Conservation (phyloP, 53 echinoderm and acorn worm genomes). For the Antedon mediterranea region DNA sequence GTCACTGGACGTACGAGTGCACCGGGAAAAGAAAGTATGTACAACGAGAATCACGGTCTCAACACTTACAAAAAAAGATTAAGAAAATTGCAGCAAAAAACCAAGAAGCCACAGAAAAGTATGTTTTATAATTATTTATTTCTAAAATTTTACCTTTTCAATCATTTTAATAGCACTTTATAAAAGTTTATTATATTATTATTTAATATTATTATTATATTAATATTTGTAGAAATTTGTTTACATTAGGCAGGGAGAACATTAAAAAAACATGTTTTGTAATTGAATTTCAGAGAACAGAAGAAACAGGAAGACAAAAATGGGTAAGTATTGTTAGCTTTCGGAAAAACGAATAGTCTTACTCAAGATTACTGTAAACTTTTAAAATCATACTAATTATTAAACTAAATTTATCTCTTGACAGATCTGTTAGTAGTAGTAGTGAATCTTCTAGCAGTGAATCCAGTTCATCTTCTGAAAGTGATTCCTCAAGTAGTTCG, state of each 20-base stretch:
- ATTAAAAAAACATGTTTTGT: not conserved
- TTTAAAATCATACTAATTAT: conserved; percentile 10
- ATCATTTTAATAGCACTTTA: too few species aligned
- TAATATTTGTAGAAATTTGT: too few species aligned
- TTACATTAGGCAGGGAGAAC: too few species aligned
- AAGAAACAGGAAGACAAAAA: not conserved
- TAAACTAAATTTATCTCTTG: conserved; percentile 3
- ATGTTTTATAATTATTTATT: not conserved
- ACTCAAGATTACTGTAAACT: conserved; percentile 7
- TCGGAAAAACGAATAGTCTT: not conserved
- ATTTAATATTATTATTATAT: too few species aligned
- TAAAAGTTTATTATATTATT: too few species aligned
- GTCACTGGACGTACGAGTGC: conserved; percentile 98
- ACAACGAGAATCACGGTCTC: conserved; percentile 63
- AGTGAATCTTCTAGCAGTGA: conserved; percentile 3
- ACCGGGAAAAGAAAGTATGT: conserved; percentile 89
- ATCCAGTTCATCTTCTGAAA: not conserved
- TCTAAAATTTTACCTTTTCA: too few species aligned
- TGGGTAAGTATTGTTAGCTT: too few species aligned
- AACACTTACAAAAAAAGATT: conserved; percentile 66
- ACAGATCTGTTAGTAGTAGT: conserved; percentile 12
- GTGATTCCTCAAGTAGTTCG: not conserved
- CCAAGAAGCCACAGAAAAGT: not conserved
- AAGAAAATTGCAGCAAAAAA: conserved; percentile 39
- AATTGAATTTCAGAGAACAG: not conserved